Conservation (phyloP, 2,888 invertebrate genomes). For the Noctua janthe region DNA sequence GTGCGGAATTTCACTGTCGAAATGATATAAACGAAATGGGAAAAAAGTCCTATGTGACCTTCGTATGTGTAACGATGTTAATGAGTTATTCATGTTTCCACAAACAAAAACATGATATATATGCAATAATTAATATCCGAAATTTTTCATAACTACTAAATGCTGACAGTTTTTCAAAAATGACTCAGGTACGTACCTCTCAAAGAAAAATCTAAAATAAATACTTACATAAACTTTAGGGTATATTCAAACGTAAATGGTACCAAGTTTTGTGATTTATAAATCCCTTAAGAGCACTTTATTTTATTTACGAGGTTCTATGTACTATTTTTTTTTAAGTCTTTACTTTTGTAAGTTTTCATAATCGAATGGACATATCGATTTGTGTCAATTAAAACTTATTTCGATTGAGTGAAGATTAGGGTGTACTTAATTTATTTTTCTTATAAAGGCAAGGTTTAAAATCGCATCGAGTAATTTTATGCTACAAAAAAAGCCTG, state of each 20-base stretch:
- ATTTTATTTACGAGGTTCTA: slow-evolving; percentile 26
- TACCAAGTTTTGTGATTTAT: slow-evolving; percentile 53
- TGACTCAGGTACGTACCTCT: neutral
- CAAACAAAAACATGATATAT: neutral
- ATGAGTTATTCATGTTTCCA: neutral
- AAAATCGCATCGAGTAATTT: neutral
- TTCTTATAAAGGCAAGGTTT: neutral
- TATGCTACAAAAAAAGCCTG: neutral
- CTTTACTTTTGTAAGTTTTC: neutral
- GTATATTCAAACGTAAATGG: slow-evolving; percentile 29
- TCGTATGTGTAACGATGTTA: neutral
- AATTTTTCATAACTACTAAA: neutral
- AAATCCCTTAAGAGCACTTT: slow-evolving; percentile 42
- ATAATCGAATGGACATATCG: neutral
- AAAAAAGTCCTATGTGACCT: neutral
- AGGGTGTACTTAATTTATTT: neutral
- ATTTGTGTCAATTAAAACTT: neutral
- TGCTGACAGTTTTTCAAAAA: neutral
- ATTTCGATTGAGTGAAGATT: neutral
- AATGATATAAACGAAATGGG: neutral
- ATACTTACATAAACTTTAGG: slow-evolving; percentile 27
- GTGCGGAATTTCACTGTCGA: neutral
- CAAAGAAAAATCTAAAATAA: slow-evolving; percentile 13
- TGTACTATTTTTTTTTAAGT: slow-evolving; percentile 20
- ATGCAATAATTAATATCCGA: neutral